Conservation (phyloP, 2,113 vertebrate genomes). For the Brachirus orientalis region DNA sequence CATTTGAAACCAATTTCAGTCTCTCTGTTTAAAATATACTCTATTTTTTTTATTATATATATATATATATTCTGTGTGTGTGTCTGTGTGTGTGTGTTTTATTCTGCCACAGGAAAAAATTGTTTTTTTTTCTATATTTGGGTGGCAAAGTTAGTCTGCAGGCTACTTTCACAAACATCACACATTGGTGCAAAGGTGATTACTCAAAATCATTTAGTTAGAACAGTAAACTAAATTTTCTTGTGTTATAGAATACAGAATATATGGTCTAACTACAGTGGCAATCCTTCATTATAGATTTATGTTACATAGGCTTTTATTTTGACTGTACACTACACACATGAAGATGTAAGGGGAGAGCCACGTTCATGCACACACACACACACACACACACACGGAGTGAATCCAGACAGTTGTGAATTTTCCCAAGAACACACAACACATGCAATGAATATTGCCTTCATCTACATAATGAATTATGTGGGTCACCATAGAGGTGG, state of each 20-base stretch:
- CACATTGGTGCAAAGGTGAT: slow-evolving; percentile 25
- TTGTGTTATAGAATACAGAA: slow-evolving; percentile 10
- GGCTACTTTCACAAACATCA: background rate
- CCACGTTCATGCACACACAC: slow-evolving; percentile 13
- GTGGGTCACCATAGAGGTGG: slow-evolving; percentile 75
- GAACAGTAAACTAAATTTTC: slow-evolving; percentile 8
- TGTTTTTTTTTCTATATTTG: slow-evolving; percentile 11
- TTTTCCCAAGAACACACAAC: slow-evolving; percentile 51
- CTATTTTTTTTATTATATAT: background rate
- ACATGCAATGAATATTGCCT: slow-evolving; percentile 52
- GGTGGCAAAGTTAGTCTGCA: slow-evolving; percentile 14
- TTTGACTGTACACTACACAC: slow-evolving; percentile 14
- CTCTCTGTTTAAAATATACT: background rate
- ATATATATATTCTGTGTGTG: too few relatives aligned
- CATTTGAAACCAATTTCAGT: background rate
- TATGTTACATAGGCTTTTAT: slow-evolving; percentile 22
- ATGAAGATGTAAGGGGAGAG: slow-evolving; percentile 23
- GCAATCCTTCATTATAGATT: slow-evolving; percentile 39
- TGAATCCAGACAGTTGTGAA: slow-evolving; percentile 40
- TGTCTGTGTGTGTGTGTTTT: background rate
- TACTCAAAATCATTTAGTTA: slow-evolving; percentile 28
- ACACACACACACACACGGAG: slow-evolving; percentile 19
- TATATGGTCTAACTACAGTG: slow-evolving; percentile 6
- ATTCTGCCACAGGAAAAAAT: background rate
- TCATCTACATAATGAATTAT: slow-evolving; percentile 80